Base-by-base conservation (phyloP, 2,113 vertebrate species). In the Noctilio leporinus region DNA sequence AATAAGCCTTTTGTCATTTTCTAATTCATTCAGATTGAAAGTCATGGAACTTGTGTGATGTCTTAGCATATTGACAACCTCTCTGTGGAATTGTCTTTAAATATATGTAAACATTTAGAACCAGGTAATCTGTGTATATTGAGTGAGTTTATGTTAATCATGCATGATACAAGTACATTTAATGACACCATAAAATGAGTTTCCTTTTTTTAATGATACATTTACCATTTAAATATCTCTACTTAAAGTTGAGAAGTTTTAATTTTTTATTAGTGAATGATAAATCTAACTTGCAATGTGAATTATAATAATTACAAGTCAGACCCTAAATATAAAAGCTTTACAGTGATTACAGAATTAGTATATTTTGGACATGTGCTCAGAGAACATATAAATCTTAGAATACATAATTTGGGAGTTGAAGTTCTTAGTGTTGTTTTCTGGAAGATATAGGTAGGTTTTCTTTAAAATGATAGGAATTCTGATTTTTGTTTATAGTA, bases 91-190 rank as follows among this genome's bases (percentile, higher is more conserved):
- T 95, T 30, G 57, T 64, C 35, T 67, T 84, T 94, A 83, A 83
- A 92, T 78, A 64, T 47, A 51, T 49, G 4, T 94, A 78, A 86
- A 55, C 35, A 64, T 88, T 89, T 95, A 92, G 91, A 96, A 84
- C 57, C 3, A 70, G 26, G 5, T 77, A 45, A 0, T 65, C 30
- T 90, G 2, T 93, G 7, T 57, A 55, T 80, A 43, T 57, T 75
- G 47, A 73, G 12, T 51, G 30, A 86, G 55, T 11, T 73, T 90
- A 65, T 30, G 4, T 53, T 80, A n/a, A n/a, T n/a, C n/a, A 72
- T 16, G 4, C 59, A n/a, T 81, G 51, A n/a, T 92, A 14, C 45
- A 69, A 59, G 38, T 88, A 96, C 82, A 35, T 81, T 75, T 73
- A 65, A 43, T 78, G 38, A 26, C 26, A 59, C 10, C 9, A 59